Conservation (phyloP, 2,888 invertebrate species). For the Lydus trimaculatus region DNA sequence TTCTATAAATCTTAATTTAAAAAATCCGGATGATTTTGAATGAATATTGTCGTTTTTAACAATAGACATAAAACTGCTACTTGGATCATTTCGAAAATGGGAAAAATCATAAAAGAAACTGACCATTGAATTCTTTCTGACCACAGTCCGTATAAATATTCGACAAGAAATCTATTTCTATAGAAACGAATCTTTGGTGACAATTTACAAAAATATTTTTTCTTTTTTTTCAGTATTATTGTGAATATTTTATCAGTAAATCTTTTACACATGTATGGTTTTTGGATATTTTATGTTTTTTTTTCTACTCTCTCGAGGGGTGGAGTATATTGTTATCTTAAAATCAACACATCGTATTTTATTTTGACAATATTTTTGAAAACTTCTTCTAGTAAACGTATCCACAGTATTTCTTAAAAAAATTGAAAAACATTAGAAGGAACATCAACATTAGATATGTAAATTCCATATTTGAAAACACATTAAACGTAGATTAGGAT, state of each 20-base stretch:
- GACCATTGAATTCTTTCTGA: background rate
- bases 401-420: too few relatives aligned
- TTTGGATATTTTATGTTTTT: background rate
- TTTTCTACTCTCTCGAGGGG: too few relatives aligned
- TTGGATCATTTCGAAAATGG: background rate
- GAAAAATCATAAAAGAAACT: background rate
- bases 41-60: background rate
- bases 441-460: background rate
- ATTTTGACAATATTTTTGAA: background rate
- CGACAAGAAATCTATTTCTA: background rate
- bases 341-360: background rate
- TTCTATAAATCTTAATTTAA: background rate
- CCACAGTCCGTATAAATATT: background rate
- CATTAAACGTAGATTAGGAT: background rate
- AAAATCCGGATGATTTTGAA: background rate
- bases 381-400: too few relatives aligned
- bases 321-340: background rate
- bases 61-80: background rate
- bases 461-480: background rate
- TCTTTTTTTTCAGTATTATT: background rate
- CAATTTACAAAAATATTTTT: background rate
- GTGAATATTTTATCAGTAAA: constrained; percentile 8
- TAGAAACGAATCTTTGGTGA: background rate
- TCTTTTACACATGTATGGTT: constrained; percentile 2
- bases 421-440: background rate